These are phyloP conservation scores for Tipula lateralis DNA, from an alignment of 2,888 invertebrate genomes.

Conservation along the genomic window DNA sequence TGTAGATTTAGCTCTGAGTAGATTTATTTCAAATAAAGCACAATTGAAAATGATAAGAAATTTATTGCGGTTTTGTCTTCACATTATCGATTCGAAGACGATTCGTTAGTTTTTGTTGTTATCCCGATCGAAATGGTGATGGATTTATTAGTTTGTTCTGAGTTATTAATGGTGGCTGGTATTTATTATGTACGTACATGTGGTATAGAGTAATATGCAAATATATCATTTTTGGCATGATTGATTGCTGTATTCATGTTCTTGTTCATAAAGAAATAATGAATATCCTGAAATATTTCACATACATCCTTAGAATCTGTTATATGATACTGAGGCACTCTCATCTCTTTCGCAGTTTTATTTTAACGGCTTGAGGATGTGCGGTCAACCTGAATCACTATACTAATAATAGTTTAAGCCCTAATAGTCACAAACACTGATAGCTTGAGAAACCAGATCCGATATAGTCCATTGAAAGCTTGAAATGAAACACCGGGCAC, in stretches of 20 bases:
- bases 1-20: background rate
- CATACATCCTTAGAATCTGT: no score
- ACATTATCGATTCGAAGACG: background rate
- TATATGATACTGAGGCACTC: no score
- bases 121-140: background rate
- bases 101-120: background rate
- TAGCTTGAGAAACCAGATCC: no score
- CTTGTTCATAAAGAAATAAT: background rate
- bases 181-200: background rate
- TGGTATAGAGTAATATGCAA: background rate
- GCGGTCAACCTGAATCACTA: no score
- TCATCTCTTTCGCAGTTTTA: no score
- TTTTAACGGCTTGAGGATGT: no score
- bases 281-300: background rate
- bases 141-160: background rate
- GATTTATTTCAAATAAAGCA: background rate
- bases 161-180: background rate
- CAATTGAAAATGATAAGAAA: conserved; percentile 11
- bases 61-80: conserved; percentile 2
- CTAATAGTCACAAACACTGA: no score
- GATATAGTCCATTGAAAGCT: no score
- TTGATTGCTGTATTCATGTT: background rate
- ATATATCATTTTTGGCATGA: background rate
- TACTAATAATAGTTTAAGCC: no score
- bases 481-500: no score